Conservation (phyloP, 2,888 invertebrate genomes). For the Pocota personata region DNA sequence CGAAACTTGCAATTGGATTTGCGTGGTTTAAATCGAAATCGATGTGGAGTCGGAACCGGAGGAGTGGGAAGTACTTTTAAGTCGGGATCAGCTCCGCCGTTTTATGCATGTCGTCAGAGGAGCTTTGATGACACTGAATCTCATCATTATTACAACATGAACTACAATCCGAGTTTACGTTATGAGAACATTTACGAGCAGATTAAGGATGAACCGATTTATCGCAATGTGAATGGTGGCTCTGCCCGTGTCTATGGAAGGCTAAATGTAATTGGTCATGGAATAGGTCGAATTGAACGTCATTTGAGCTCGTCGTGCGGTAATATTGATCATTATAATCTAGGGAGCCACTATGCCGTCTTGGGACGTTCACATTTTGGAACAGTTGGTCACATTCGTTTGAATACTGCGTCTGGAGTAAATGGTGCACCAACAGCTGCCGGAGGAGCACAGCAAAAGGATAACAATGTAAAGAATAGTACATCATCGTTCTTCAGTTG, state of each 20-base stretch:
- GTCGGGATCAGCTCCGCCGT: constrained; percentile 65
- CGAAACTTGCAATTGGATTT: constrained; percentile 82
- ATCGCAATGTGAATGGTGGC: constrained; percentile 77
- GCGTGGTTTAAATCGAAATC: constrained; percentile 75
- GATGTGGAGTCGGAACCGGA: constrained; percentile 46
- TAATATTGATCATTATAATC: constrained; percentile 84
- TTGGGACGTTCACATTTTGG: constrained; percentile 83
- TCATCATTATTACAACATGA: constrained; percentile 81
- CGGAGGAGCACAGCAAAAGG: constrained; percentile 69
- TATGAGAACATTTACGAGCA: constrained; percentile 85
- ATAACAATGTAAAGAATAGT: constrained; percentile 81
- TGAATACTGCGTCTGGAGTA: constrained; percentile 78
- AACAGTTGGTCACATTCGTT: constrained; percentile 82
- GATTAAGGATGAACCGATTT: constrained; percentile 83
- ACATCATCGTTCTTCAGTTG: constrained; percentile 82
- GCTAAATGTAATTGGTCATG: constrained; percentile 84
- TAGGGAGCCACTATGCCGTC: constrained; percentile 83
- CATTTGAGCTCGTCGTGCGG: constrained; percentile 88
- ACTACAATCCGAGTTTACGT: constrained; percentile 79
- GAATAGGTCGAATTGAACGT: constrained; percentile 85
- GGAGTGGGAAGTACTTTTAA: constrained; percentile 42
- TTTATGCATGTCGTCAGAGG: constrained; percentile 78
- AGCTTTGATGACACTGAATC: constrained; percentile 83
- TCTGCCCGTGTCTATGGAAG: constrained; percentile 83
- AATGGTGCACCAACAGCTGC: constrained; percentile 42